phyloP scores from a whole-genome alignment of 2,113 vertebrate species.

The Anguilla rostrata region DNA sequence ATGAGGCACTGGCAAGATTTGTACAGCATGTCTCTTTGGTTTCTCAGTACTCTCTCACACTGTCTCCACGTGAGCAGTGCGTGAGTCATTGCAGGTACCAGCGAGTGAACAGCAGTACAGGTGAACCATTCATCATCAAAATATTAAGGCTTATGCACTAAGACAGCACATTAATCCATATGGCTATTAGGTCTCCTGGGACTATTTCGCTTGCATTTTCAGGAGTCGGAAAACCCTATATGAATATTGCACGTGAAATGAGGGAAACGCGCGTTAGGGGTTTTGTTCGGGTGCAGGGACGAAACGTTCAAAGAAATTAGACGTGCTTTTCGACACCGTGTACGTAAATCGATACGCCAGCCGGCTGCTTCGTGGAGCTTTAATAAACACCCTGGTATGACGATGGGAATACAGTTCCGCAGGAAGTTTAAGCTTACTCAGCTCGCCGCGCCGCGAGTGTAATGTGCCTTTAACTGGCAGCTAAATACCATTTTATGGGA shows the following conservation, averaged over 20 bases:
- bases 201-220: slow-evolving; percentile 43
- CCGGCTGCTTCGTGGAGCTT: neutral
- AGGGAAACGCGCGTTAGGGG: neutral
- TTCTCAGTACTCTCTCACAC: slow-evolving; percentile 23
- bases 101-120: slow-evolving; percentile 60
- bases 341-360: neutral
- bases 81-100: slow-evolving; percentile 49
- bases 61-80: slow-evolving; percentile 36
- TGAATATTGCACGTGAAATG: slow-evolving; percentile 11
- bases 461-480: slow-evolving; percentile 71
- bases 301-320: neutral
- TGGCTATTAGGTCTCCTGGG: slow-evolving; percentile 66
- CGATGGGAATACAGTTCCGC: slow-evolving; percentile 73
- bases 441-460: slow-evolving; percentile 66
- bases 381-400: slow-evolving; percentile 60
- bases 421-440: slow-evolving; percentile 69
- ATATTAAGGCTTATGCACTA: slow-evolving; percentile 70
- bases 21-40: slow-evolving; percentile 1
- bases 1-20: neutral
- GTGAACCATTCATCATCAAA: slow-evolving; percentile 74
- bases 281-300: neutral
- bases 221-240: neutral
- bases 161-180: slow-evolving; percentile 74
- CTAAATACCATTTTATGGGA: slow-evolving; percentile 74
- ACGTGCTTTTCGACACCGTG: neutral